These are phyloP conservation scores for Pachycephala philippinensis DNA, from an alignment of 2,113 vertebrate genomes.

Conservation along the genomic window DNA sequence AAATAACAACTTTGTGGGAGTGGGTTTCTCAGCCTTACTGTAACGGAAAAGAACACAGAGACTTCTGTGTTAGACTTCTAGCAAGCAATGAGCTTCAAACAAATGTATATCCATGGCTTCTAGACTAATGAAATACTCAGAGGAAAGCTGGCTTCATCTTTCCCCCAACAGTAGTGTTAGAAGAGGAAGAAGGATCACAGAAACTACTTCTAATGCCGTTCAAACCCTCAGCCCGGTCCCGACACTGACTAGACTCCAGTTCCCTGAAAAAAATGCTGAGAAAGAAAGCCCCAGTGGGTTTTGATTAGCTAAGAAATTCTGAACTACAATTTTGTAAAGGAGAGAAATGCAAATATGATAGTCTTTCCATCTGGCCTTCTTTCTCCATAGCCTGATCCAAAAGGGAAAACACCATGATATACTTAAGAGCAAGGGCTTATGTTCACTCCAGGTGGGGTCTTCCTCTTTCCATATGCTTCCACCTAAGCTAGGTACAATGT, in stretches of 20 bases:
- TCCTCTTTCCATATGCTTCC: not conserved
- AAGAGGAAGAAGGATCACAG: not conserved
- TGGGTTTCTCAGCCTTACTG: not conserved
- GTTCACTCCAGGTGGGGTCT: not conserved
- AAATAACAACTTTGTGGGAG: not conserved
- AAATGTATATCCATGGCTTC: not conserved
- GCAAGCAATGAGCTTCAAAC: not conserved
- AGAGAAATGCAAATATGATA: not conserved
- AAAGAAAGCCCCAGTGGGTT: fast-evolving
- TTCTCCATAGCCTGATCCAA: not conserved
- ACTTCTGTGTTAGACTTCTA: not conserved
- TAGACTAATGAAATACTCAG: not conserved
- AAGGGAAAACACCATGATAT: not conserved
- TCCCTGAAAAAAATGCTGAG: not conserved
- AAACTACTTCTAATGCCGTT: not conserved
- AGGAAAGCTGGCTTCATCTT: not conserved
- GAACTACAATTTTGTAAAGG: not conserved
- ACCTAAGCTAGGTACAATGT: not conserved
- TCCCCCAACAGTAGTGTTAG: fast-evolving
- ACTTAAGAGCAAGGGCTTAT: not conserved
- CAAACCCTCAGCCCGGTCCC: not conserved
- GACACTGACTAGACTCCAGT: not conserved
- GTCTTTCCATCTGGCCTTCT: not conserved
- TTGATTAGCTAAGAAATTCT: not conserved
- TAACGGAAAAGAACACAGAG: not conserved